Base-by-base conservation (phyloP, 2,888 invertebrate genomes). In the Drosophila crucigera region DNA sequence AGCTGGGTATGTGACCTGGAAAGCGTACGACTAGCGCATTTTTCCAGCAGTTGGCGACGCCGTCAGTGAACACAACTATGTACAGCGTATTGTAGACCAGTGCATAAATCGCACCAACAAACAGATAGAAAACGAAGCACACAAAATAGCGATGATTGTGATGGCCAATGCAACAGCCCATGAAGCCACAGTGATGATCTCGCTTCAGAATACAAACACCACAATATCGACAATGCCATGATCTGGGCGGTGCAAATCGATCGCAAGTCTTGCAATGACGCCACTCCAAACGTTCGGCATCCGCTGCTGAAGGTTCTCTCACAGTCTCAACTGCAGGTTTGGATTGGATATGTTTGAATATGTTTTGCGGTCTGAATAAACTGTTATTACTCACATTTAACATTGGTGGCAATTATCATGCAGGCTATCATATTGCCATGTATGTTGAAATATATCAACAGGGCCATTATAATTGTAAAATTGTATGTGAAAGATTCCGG, bases 201-300 rank as follows among this genome's bases (percentile, higher is more conserved):
- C 98, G 94, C 93, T 97, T 97, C 60, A 93, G 47, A 60, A 98
- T 95, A 92, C 99, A 99, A 9, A 95, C 94, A 77, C 96, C 94
- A 93, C 99, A 99, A 6, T 94, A 94, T 5, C 95, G 94, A 92
- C 99, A 99, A 92, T 99, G 99, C 95, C 97, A 98, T 1, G 98
- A 96, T 59, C 99, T 95, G 2, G 98, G 97, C 2, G 97, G 97
- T 4, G 95, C 94, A 7, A 95, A 70, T 53, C 94, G 94, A 90
- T 97, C 96, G 66, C 99, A 99, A 0, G 94, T 93, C 4, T 95
- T 91, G 93, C 76, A 76, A 31, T 52, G n/a, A 1, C 31, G 30
- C 76, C 76, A 76, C 1, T 62, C 65, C 14, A n/a, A 6, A 0
- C 35, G 28, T 1, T 41, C 50, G 4, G n/a, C 14, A 7, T 61